Evolutionary conservation across 2,797 vertebrate genomes (phyloP), one percentile per base, ranked within the genome.

Genomic region (Micrastur ruficollis): DNA sequence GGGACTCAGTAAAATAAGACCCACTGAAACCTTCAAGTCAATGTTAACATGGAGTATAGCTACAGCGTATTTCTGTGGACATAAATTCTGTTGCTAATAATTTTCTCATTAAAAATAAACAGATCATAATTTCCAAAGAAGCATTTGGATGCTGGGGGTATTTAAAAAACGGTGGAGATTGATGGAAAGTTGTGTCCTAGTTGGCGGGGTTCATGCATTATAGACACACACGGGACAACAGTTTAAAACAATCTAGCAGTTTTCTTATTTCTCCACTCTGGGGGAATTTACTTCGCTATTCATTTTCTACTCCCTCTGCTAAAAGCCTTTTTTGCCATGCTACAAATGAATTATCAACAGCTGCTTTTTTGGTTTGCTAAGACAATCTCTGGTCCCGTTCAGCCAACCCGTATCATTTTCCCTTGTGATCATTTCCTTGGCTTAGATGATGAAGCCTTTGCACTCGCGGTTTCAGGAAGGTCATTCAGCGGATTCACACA

Each of bases 341-440:
- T 63, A 23, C 26, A 67, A 70, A 63, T 19, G 4, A 25, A 49
- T 62, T 44, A 34, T 34, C 53, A 53, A 11, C 23, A 83, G 9
- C 17, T 65, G 7, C 2, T 36, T 40, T 52, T 27, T 34, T 34
- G 26, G 16, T 36, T 78, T 42, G 13, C 67, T 47, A 46, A 71
- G n/a, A 47, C 13, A 32, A 36, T 22, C 47, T 47, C 42, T 5
- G 5, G 40, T n/a, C 42, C 23, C 11, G 1, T 46, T 49, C n/a
- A 66, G 32, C 22, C 23, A 67, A n/a, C n/a, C 22, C 5, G 4
- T 23, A 22, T 21, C 36, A 13, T 42, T 50, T 21, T 62, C 46
- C 14, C 22, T 36, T 1, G 0, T 4, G 1, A 14, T 23, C 14
- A 3, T 44, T 62, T 44, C 46, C 46, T 46, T 12, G 6, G 20